These are phyloP conservation scores for Calliphora vicina DNA, from an alignment of 1,140 invertebrate species.

Conservation along the genomic window DNA sequence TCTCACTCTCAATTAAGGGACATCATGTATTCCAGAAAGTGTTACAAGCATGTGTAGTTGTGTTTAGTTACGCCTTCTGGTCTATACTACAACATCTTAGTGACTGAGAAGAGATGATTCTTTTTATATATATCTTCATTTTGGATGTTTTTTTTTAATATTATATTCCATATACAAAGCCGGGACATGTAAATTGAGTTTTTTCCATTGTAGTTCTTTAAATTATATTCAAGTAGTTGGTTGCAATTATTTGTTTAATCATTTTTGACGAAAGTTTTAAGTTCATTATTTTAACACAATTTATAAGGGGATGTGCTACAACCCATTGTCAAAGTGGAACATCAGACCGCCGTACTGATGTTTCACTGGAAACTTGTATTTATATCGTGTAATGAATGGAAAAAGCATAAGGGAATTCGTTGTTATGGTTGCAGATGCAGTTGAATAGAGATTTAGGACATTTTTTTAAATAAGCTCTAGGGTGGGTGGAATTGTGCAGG, in stretches of 20 bases:
- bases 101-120: not conserved
- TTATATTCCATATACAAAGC: not conserved
- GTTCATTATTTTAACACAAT: conserved; percentile 4
- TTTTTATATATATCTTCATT: not conserved
- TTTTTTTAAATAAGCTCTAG: not conserved
- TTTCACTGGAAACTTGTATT: not conserved
- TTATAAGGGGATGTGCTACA: not conserved
- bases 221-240: conserved; percentile 9
- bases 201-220: conserved; percentile 16
- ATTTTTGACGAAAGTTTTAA: conserved; percentile 14
- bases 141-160: conserved; percentile 15
- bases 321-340: conserved; percentile 2
- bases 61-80: not conserved
- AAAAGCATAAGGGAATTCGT: not conserved
- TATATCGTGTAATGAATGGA: not conserved
- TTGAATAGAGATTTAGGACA: not conserved
- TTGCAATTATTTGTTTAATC: conserved; percentile 1
- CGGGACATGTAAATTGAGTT: conserved; percentile 15
- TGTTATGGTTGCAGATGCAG: not conserved
- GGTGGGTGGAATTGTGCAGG: not conserved
- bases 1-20: not conserved
- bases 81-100: conserved; percentile 4
- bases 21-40: conserved; percentile 6
- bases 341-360: not conserved
- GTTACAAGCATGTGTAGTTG: not conserved